phyloP scores from a whole-genome alignment of 2,797 vertebrate species.

The Silurus lanzhouensis region DNA sequence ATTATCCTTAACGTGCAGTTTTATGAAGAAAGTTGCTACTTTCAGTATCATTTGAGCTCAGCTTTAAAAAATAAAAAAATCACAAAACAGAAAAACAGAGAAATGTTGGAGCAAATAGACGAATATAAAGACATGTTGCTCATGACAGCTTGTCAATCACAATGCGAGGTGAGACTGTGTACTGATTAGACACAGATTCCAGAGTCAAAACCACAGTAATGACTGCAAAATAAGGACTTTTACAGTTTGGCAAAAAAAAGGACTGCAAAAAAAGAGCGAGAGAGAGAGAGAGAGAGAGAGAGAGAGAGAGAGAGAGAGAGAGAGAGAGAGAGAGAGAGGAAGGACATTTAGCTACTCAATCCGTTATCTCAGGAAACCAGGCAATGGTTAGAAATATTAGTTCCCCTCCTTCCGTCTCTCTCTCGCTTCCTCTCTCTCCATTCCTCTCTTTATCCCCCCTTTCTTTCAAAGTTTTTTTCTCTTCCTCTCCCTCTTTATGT shows the following conservation, averaged over 20 bases:
- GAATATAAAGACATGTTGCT: background rate
- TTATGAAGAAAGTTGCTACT: background rate
- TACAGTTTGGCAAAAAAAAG: background rate
- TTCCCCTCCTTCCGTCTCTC: no score
- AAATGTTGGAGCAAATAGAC: background rate
- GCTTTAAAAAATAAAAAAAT: background rate
- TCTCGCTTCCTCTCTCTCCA: background rate
- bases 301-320: background rate
- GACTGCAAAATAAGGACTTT: background rate
- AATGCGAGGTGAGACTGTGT: background rate
- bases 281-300: constrained; percentile 1
- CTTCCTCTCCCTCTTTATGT: no score
- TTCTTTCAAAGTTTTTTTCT: no score
- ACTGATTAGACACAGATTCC: background rate
- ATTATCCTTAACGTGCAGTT: background rate
- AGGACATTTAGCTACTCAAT: background rate
- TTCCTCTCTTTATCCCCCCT: background rate
- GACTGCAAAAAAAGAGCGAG: background rate
- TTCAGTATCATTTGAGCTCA: no score
- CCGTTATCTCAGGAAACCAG: background rate
- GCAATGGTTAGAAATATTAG: background rate
- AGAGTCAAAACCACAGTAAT: background rate
- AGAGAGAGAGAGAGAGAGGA: no score
- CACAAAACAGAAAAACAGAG: background rate
- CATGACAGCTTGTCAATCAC: background rate